Evolutionary conservation across 2,888 invertebrate genomes (phyloP), one percentile per base, ranked within the genome.

Genomic region (Acanthosepion esculentum): DNA sequence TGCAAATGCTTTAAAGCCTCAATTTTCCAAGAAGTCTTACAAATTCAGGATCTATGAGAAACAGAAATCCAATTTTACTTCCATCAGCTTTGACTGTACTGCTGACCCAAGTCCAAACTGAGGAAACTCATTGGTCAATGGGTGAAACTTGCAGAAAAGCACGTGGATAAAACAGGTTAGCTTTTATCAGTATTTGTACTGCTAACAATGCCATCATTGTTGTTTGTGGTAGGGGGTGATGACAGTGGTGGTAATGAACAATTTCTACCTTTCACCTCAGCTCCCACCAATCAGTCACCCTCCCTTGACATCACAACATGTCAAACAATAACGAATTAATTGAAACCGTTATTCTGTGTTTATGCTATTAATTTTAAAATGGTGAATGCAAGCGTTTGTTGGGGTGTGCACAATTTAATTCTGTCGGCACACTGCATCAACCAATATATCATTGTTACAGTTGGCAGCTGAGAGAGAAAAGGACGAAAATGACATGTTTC

Each of bases 41-140:
- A 78, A n/a, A 78, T 78, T 78, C 78, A 78, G 78, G n/a, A 78
- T 78, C n/a, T 78, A 78, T 78, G 78, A 78, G 78, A 78, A 78
- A 78, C 78, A n/a, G 78, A 33, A 78, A 78, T 78, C 78, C n/a
- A 78, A 78, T 78, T 78, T 78, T 33, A 78, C 33, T 78, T 78
- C 78, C 18, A n/a, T 33, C n/a, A 23, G 78, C 78, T 78, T 78
- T 78, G 78, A n/a, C 78, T n/a, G 78, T 33, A 33, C 15, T 33
- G 78, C 78, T 78, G 78, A 78, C 78, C 78, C n/a, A 18, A n/a
- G 78, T 78, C 78, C 33, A 78, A n/a, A 78, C 12, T 12, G 10
- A 78, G n/a, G n/a, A 33, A 33, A 78, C 78, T 78, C 78, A 5
- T 78, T n/a, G 78, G 78, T 78, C 78, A 78, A 78, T 12, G 78